These are phyloP conservation scores for Dastarcus helophoroides DNA, from an alignment of 2,888 invertebrate genomes.

Conservation along the genomic window DNA sequence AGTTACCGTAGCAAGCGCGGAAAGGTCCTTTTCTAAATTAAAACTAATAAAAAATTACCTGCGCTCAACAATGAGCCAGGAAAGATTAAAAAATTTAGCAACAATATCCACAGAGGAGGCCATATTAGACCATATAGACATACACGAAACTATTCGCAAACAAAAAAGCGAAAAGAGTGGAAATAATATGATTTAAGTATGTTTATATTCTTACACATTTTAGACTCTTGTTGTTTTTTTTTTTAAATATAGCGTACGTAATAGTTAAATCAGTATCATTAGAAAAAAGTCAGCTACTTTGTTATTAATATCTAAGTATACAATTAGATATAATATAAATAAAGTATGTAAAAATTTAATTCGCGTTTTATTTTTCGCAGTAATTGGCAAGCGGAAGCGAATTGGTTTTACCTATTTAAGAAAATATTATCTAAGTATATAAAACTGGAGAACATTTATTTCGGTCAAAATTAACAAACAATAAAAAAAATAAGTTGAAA, in stretches of 20 bases:
- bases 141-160: constrained; percentile 14
- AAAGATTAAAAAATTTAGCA: constrained; percentile 15
- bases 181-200: constrained; percentile 13
- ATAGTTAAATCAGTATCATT: too few species aligned
- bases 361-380: constrained; percentile 12
- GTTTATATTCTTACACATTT: constrained; percentile 13
- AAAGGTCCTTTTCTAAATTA: constrained; percentile 13
- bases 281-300: constrained; percentile 8
- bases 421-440: constrained; percentile 12
- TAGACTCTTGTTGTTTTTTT: constrained; percentile 10
- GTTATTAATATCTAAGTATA: constrained; percentile 6
- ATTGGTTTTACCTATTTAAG: constrained; percentile 8
- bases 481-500: too few species aligned
- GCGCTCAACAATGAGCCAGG: constrained; percentile 10
- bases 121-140: constrained; percentile 13
- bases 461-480: too few species aligned
- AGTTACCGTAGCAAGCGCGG: constrained; percentile 12
- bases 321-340: constrained; percentile 6
- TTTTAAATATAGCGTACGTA: constrained; percentile 9
- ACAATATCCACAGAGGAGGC: constrained; percentile 15
- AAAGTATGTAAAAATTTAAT: too few species aligned
- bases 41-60: constrained; percentile 11
- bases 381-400: constrained; percentile 12
- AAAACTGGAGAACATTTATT: constrained; percentile 12
- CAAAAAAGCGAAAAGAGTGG: constrained; percentile 12